Evolutionary conservation across 1,140 invertebrate species (phyloP).

Genomic region (Xylocopa sonorina): DNA sequence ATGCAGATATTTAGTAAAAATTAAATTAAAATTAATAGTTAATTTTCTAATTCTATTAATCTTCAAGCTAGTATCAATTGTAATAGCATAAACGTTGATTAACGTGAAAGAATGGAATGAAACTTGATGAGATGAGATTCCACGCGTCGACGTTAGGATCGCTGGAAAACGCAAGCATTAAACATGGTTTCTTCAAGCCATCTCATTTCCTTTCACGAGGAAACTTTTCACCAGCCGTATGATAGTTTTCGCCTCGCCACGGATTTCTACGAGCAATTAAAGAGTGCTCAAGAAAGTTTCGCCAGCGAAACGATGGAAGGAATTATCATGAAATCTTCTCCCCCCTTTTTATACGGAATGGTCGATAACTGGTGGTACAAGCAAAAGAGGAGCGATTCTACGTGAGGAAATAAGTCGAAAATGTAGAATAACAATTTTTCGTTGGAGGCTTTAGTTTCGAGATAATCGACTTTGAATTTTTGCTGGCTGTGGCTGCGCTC

Average conservation of each 20-base stretch:
- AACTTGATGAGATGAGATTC: background rate
- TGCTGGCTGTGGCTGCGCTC: too few relatives aligned
- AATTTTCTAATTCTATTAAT: too few relatives aligned
- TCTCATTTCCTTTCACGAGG: constrained; percentile 58
- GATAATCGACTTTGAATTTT: too few relatives aligned
- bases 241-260: constrained; percentile 26
- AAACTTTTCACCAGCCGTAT: constrained; percentile 58
- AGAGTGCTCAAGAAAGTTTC: constrained; percentile 39
- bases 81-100: background rate
- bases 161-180: constrained; percentile 42
- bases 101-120: background rate
- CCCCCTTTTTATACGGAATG: constrained; percentile 26
- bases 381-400: too few relatives aligned
- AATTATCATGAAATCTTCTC: constrained; percentile 43
- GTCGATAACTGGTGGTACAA: too few relatives aligned
- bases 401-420: too few relatives aligned
- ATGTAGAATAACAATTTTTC: too few relatives aligned
- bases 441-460: too few relatives aligned
- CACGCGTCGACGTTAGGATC: background rate
- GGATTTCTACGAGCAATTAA: constrained; percentile 62
- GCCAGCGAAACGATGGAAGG: constrained; percentile 23
- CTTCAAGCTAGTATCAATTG: too few relatives aligned
- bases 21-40: too few relatives aligned
- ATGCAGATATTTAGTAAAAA: too few relatives aligned
- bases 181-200: constrained; percentile 6